A percentile compares a stretch with the other conserved stretches of the same genome.
These are phyloP conservation scores for Apocheima hispidaria DNA, from an alignment of 2,888 invertebrate genomes.

Conservation along the genomic window DNA sequence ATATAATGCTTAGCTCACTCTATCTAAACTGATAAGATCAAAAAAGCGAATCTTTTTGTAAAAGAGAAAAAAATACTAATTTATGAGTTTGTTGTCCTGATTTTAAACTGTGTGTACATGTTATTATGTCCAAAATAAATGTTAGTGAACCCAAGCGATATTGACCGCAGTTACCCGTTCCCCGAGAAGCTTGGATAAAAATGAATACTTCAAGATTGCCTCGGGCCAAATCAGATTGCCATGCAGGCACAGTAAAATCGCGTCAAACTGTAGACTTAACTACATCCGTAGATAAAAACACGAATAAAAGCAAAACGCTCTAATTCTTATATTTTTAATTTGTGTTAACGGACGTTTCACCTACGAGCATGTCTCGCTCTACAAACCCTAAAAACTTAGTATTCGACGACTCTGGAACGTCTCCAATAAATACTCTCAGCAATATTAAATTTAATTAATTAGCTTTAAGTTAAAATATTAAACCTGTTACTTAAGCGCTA, in stretches of 20 bases:
- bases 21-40: too few species aligned
- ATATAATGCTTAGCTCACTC: too few species aligned
- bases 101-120: background rate
- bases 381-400: background rate
- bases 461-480: too few species aligned
- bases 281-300: background rate
- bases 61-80: background rate
- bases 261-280: background rate
- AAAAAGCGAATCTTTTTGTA: background rate
- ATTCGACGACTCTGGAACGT: conserved; percentile 8
- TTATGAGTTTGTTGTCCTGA: background rate
- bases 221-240: conserved; percentile 12
- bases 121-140: background rate
- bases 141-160: conserved; percentile 10
- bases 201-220: background rate
- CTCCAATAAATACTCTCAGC: conserved; percentile 9
- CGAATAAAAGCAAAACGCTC: conserved; percentile 12
- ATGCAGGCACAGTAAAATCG: background rate
- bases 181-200: background rate
- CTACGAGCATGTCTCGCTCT: background rate
- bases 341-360: background rate
- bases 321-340: background rate
- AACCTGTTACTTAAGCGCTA: too few species aligned
- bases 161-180: conserved; percentile 3
- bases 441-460: too few species aligned